Base-by-base conservation (phyloP, 2,797 vertebrate genomes). In the Pangasius krempfi region DNA sequence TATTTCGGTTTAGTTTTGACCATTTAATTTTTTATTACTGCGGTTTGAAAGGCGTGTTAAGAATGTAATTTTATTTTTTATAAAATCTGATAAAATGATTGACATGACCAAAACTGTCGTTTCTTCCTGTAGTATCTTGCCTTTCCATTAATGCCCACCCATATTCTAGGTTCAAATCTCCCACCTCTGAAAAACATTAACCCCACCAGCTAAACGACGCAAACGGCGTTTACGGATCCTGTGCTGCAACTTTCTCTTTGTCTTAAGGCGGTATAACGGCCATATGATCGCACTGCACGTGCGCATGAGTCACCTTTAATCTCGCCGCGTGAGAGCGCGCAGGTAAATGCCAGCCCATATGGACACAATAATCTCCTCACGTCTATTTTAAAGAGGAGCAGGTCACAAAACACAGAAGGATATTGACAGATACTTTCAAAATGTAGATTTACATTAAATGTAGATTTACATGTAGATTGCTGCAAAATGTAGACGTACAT, bases 291-390 rank as follows among this genome's bases (percentile, higher is more conserved):
- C 85, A 76, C 85, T 84, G 88, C 88, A 72, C 81, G 89, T 89
- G 88, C 70, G 66, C 82, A 89, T 88, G 88, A 89, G 76, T 91
- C 90, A 91, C 90, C 64, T 82, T 88, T 91, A 89, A 91, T 91
- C 89, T 88, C 89, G 0, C 90, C 81, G 85, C 85, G 40, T 88
- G 88, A 87, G 52, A 76, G 78, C 86, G 58, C 84, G 54, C 87
- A 89, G 88, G 87, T 92, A 90, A 92, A 82, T 89, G 87, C 89
- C 87, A 91, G 84, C 68, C 87, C 89, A 89, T 89, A 88, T 88
- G 88, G 47, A 37, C 76, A 79, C 75, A 89, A 83, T 78, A 88
- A 86, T 88, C 73, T 72, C 30, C 66, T 72, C 47, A 73, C 13
- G 68, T 87, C 33, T 79, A 37, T 60, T 86, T 50, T 27, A 75